A percentile compares a stretch with the other conserved stretches of the same genome.
phyloP scores from a whole-genome alignment of 2,888 invertebrate species.

The Drosophila suboccidentalis region DNA sequence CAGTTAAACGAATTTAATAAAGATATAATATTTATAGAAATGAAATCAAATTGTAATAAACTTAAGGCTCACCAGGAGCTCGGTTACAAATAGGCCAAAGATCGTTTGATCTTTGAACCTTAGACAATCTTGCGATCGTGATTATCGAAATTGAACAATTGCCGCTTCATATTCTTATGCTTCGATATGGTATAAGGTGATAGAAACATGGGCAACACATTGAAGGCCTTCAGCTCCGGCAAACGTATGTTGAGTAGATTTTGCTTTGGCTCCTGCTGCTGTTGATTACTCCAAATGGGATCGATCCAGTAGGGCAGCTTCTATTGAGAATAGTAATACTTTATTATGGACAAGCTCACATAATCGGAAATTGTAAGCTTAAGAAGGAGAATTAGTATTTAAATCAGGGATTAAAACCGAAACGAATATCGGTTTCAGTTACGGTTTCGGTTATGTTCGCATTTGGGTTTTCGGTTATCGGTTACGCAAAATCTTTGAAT shows the following conservation, averaged over 20 bases:
- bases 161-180: conserved; percentile 84
- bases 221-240: conserved; percentile 82
- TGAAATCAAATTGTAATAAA: conserved; percentile 38
- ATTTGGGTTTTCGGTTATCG: no score
- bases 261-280: conserved; percentile 47
- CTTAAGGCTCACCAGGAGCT: conserved; percentile 40
- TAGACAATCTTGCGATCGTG: conserved; percentile 84
- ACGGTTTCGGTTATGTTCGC: no score
- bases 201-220: conserved; percentile 82
- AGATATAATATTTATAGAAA: conserved; percentile 10
- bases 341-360: no score
- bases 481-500: no score
- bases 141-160: conserved; percentile 84
- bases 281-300: conserved; percentile 84
- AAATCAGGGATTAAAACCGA: no score
- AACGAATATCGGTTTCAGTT: no score
- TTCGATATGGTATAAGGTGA: conserved; percentile 85
- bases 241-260: conserved; percentile 81
- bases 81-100: background rate
- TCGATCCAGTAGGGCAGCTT: conserved; percentile 85
- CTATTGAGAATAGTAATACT: conserved; percentile 47
- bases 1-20: conserved; percentile 12
- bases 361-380: no score
- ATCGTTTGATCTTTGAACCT: background rate
- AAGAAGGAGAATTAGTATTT: no score